Percentiles rank a stretch among this genome's conserved stretches.
phyloP scores from a whole-genome alignment of 2,113 vertebrate genomes.

The Tragelaphus imberbis region DNA sequence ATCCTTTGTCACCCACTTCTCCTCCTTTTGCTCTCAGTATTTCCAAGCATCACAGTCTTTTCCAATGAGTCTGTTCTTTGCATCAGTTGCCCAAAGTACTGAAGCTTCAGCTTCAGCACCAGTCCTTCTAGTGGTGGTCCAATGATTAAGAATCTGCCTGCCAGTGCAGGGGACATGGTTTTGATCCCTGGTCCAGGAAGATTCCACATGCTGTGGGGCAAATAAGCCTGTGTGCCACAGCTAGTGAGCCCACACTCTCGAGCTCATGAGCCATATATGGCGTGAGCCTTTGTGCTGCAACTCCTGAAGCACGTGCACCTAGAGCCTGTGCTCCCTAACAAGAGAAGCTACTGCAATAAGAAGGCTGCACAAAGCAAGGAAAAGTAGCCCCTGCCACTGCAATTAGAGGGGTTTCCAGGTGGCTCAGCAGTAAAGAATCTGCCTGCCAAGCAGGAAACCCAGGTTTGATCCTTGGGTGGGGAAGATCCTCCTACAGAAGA shows the following conservation, averaged over 20 bases:
- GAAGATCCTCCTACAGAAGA: neutral
- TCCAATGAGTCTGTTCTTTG: neutral
- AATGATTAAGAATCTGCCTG: neutral
- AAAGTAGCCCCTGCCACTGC: neutral
- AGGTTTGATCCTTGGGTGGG: neutral
- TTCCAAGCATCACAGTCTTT: neutral
- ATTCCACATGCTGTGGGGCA: neutral
- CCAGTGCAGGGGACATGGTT: neutral
- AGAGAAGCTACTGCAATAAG: neutral
- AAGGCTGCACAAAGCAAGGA: neutral
- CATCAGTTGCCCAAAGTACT: neutral
- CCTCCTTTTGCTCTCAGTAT: neutral
- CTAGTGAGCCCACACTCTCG: neutral
- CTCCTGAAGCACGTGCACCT: neutral
- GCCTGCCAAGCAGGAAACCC: neutral
- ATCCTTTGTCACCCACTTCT: neutral
- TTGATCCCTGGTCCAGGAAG: neutral
- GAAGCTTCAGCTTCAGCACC: neutral
- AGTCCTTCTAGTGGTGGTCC: neutral
- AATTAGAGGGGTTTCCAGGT: neutral
- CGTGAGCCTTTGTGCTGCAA: neutral
- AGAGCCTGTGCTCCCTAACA: neutral
- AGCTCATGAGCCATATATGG: neutral
- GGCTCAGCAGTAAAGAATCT: neutral
- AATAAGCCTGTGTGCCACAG: neutral